Percentiles rank a stretch among this genome's conserved stretches.
These are phyloP conservation scores for Escarpia spicata DNA, from an alignment of 2,888 invertebrate genomes.

Conservation along the genomic window DNA sequence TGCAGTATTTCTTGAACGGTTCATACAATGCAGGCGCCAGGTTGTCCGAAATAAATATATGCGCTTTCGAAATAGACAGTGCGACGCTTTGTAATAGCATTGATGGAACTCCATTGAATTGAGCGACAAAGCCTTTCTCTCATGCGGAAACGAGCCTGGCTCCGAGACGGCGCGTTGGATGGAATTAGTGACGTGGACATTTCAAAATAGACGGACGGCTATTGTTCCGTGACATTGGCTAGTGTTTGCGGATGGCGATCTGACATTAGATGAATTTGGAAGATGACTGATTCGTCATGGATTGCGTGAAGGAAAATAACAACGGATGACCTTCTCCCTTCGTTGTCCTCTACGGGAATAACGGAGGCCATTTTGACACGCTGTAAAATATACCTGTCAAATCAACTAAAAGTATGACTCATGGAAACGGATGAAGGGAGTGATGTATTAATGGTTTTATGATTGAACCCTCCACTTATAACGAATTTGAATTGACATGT, in stretches of 20 bases:
- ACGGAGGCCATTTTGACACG: not conserved
- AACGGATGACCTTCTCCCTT: not conserved
- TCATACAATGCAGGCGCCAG: not conserved
- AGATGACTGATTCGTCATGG: not conserved
- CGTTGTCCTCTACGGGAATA: not conserved
- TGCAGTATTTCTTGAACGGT: no score
- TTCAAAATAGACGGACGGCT: not conserved
- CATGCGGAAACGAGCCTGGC: not conserved
- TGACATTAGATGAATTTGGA: not conserved
- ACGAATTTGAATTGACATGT: not conserved
- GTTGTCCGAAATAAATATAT: not conserved
- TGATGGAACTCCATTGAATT: not conserved
- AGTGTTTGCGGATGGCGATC: not conserved
- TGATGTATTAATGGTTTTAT: not conserved
- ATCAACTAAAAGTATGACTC: not conserved
- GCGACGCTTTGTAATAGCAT: not conserved
- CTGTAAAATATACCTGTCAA: not conserved
- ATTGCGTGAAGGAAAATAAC: not conserved
- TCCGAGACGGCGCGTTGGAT: not conserved
- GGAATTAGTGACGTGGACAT: not conserved
- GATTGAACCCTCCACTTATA: not conserved
- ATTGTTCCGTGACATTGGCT: constrained; percentile 1
- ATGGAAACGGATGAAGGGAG: not conserved
- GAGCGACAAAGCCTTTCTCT: not conserved
- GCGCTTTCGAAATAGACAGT: not conserved